phyloP scores from a whole-genome alignment of 2,797 vertebrate species.

The Enteromius treurensis region DNA sequence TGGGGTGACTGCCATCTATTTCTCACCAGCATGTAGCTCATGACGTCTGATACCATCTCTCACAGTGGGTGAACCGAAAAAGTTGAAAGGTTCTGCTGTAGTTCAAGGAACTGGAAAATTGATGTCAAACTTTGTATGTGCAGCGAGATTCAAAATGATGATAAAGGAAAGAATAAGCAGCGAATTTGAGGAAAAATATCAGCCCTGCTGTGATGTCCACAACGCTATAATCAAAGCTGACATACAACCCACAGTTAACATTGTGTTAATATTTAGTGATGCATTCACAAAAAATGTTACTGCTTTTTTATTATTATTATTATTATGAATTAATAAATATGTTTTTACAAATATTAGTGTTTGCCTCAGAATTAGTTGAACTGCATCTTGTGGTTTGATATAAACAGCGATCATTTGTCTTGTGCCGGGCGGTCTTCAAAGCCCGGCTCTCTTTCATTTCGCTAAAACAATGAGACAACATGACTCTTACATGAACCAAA shows the following conservation, averaged over 20 bases:
- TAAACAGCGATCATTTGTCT: neutral
- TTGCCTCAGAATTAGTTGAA: neutral
- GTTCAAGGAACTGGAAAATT: constrained; percentile 49
- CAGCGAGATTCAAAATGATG: constrained; percentile 31
- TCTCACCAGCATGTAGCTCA: constrained; percentile 16
- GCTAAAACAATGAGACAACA: constrained; percentile 27
- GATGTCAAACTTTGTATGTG: constrained; percentile 47
- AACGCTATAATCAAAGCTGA: constrained; percentile 15
- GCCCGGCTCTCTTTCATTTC: constrained; percentile 1
- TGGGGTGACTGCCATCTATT: constrained; percentile 14
- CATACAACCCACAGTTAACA: neutral
- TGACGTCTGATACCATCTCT: constrained; percentile 31
- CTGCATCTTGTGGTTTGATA: neutral
- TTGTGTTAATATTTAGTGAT: neutral
- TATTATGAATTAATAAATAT: neutral
- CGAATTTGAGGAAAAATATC: neutral
- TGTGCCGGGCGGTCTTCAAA: neutral
- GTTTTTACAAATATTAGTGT: neutral
- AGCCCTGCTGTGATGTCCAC: constrained; percentile 26
- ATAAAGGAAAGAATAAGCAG: constrained; percentile 20
- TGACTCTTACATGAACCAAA: constrained; percentile 41
- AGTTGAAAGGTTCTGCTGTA: constrained; percentile 33
- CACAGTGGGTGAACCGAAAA: constrained; percentile 24
- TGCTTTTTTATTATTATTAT: neutral
- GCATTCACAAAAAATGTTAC: neutral